phyloP scores from a whole-genome alignment of 2,888 invertebrate genomes.

The Metellina segmentata region DNA sequence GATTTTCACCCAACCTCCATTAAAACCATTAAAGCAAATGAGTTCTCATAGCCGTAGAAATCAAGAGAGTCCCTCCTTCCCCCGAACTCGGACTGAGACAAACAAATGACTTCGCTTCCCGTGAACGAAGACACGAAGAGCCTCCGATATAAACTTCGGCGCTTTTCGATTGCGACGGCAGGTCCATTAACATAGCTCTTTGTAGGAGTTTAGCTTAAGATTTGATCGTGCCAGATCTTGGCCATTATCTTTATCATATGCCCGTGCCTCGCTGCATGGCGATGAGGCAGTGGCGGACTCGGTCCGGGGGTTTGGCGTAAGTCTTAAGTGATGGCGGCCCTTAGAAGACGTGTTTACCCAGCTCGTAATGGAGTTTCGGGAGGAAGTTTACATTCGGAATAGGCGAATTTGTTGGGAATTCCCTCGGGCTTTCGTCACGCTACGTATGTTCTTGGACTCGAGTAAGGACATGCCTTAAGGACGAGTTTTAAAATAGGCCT shows the following conservation, averaged over 20 bases:
- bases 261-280: not conserved
- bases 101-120: conserved; percentile 35
- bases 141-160: conserved; percentile 46
- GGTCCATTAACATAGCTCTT: conserved; percentile 67
- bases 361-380: conserved; percentile 43
- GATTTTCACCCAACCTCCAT: conserved; percentile 27
- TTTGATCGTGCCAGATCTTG: conserved; percentile 42
- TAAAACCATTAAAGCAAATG: conserved; percentile 48
- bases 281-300: not conserved
- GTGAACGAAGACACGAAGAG: conserved; percentile 26
- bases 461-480: not conserved
- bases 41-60: conserved; percentile 17
- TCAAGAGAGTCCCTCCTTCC: not conserved
- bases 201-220: conserved; percentile 59
- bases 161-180: conserved; percentile 35
- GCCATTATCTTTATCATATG: conserved; percentile 64
- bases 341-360: conserved; percentile 16
- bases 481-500: not conserved
- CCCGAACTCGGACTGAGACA: not conserved
- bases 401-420: conserved; percentile 10
- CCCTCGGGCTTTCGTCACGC: conserved; percentile 1
- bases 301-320: not conserved
- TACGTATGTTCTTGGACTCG: not conserved
- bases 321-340: conserved; percentile 14
- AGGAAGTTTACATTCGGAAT: conserved; percentile 32